Evolutionary conservation across 2,113 vertebrate species (phyloP), one percentile per base, ranked within the genome.

Genomic region (Corydoras maculifer): DNA sequence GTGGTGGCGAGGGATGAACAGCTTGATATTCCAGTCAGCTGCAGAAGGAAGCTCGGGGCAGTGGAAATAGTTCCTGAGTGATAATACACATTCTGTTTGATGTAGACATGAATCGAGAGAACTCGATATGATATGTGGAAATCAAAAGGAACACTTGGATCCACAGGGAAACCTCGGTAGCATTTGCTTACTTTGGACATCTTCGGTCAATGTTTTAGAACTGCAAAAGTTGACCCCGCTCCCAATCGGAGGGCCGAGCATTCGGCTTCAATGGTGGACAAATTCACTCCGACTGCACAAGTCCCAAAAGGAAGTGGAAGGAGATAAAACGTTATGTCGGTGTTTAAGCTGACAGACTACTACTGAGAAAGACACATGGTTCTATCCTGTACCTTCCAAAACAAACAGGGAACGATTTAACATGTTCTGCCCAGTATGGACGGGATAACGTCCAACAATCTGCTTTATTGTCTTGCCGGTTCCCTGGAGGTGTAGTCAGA

Each of bases 51-150:
- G 57, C 67, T 48, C 12, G 63, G 68, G 70, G 53, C 54, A 73
- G 49, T 10, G 58, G 14, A 68, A 78, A 55, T 15, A 50, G n/a
- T 43, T 59, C 51, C 58, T 68, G 51, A 51, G 35, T 50, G 29
- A 29, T 55, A 57, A 58, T 10, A 25, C 11, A 48, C 61, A 48
- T 59, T 78, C 73, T 63, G 64, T 75, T 72, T 72, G 72, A 78
- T 59, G 72, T 60, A 31, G 14, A 68, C 66, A 62, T 65, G 32
- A 69, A 70, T 68, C 58, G 61, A 43, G n/a, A 12, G 61, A 51
- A 54, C 59, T 11, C 2, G 31, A 49, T 49, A 8, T 32, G 13
- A 71, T 68, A 65, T 70, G 35, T 25, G 53, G 30, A 35, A 62
- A 54, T 62, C 35, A 54, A 15, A 63, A 62, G 49, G 15, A 29